Conservation (phyloP, 2,797 vertebrate species). For the Spatula versicolor region DNA sequence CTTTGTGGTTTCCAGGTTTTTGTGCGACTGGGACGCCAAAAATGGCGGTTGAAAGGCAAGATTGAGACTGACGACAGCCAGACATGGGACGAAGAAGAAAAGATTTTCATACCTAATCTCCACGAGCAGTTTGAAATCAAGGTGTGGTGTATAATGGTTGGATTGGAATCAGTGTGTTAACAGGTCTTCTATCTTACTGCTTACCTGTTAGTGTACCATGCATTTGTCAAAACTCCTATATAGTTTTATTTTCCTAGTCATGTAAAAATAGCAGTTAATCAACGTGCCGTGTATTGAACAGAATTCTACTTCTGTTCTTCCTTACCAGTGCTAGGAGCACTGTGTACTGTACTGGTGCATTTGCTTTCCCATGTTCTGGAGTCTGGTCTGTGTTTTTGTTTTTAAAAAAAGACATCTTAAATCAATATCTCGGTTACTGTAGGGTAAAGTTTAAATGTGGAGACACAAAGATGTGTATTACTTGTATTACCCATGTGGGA, state of each 20-base stretch:
- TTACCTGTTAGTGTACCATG: background rate
- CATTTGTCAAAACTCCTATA: background rate
- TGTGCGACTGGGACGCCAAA: constrained; percentile 89
- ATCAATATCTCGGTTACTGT: background rate
- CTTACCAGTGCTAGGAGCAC: background rate
- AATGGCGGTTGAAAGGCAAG: constrained; percentile 91
- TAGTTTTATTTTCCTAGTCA: background rate
- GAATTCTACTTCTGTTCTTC: background rate
- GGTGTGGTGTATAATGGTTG: constrained; percentile 76
- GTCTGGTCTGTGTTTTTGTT: background rate
- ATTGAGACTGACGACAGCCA: constrained; percentile 93
- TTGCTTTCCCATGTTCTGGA: background rate
- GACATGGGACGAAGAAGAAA: constrained; percentile 93
- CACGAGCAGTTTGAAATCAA: constrained; percentile 95
- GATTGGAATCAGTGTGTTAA: background rate
- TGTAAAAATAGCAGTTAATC: background rate
- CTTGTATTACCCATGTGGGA: background rate
- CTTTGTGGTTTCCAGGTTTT: constrained; percentile 80
- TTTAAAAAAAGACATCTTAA: background rate
- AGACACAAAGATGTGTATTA: background rate
- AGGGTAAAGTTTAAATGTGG: background rate
- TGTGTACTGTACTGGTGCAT: accelerated
- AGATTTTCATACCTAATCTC: constrained; percentile 90
- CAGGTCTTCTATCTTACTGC: background rate
- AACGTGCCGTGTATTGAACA: background rate